These are phyloP conservation scores for Bungarus multicinctus DNA, from an alignment of 2,113 vertebrate genomes.

Conservation along the genomic window DNA sequence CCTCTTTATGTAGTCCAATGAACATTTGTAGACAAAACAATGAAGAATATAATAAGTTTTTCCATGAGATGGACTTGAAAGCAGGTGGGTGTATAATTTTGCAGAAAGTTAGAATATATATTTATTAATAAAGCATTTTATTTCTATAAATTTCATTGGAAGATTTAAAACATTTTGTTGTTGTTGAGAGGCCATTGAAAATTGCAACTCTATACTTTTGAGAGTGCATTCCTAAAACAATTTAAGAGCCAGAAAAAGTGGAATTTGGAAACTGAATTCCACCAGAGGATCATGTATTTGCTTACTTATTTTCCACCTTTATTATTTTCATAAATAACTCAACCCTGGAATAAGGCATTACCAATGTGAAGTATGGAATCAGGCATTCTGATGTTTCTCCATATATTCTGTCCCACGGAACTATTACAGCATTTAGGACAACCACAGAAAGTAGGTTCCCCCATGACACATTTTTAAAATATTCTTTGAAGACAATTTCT, in stretches of 20 bases:
- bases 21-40: neutral
- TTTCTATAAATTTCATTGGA: neutral
- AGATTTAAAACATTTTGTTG: neutral
- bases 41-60: neutral
- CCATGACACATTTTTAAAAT: neutral
- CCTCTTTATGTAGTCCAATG: neutral
- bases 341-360: neutral
- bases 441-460: neutral
- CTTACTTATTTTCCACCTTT: neutral
- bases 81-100: neutral
- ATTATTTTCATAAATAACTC: neutral
- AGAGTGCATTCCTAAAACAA: neutral
- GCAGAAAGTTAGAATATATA: neutral
- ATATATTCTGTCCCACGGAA: neutral
- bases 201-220: neutral
- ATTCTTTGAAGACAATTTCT: neutral
- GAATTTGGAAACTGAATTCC: neutral
- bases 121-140: neutral
- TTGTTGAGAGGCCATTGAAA: neutral
- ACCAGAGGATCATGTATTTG: neutral
- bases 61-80: neutral
- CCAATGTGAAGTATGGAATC: neutral
- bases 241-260: neutral
- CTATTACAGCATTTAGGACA: neutral
- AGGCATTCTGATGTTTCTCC: neutral